These are phyloP conservation scores for Actenoides hombroni DNA, from an alignment of 2,113 vertebrate genomes.

Conservation along the genomic window DNA sequence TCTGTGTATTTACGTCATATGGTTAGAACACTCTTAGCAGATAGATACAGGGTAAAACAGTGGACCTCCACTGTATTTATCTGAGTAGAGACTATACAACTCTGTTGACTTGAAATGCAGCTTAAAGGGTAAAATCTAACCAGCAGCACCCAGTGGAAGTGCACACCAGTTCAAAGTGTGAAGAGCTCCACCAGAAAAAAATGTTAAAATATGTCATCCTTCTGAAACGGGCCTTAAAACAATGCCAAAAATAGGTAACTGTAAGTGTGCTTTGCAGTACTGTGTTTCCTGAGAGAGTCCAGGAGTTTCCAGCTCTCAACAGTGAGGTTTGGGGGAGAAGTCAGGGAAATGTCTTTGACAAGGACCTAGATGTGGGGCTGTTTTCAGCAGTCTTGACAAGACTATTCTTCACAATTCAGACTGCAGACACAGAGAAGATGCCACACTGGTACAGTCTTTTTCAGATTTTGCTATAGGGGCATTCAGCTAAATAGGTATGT, in stretches of 20 bases:
- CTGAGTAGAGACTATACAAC: background rate
- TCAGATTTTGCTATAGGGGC: background rate
- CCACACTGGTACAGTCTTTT: background rate
- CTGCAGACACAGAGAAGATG: background rate
- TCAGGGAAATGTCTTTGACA: fast-evolving
- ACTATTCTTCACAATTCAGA: background rate
- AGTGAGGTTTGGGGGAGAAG: background rate
- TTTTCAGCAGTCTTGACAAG: background rate
- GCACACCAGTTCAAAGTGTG: fast-evolving
- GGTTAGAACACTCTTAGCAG: background rate
- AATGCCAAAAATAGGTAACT: background rate
- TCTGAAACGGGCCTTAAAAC: background rate
- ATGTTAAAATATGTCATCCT: background rate
- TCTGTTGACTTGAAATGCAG: background rate
- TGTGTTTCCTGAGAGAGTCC: background rate
- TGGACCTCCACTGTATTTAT: background rate
- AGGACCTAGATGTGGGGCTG: background rate
- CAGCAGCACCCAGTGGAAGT: background rate
- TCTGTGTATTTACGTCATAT: background rate
- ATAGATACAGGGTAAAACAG: background rate
- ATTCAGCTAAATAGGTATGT: fast-evolving
- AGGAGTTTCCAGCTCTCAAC: background rate
- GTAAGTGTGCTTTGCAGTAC: background rate
- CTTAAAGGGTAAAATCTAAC: background rate
- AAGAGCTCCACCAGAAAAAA: background rate